Evolutionary conservation across 2,797 vertebrate genomes (phyloP), one percentile per base, ranked within the genome.

Genomic region (Cygnus olor): DNA sequence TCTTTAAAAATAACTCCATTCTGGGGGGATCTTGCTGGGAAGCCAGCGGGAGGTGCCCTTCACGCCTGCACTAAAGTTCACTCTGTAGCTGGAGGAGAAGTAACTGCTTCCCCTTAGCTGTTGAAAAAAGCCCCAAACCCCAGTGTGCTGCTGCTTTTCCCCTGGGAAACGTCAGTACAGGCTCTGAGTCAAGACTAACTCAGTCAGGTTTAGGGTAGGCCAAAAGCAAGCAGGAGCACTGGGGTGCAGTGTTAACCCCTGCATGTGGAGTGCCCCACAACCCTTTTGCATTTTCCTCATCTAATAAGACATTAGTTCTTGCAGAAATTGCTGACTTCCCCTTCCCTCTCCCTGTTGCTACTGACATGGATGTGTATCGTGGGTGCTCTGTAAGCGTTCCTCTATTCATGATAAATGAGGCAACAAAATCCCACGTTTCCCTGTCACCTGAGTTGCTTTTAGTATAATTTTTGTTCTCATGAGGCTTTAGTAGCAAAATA

Each of bases 1-100:
- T 6, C 12, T 53, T 82, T 17, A 40, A 19, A 65, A 72, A 11
- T 36, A 0, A 2, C 32, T 64, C 22, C 2, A 0, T 25, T 57
- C 42, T 74, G 57, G 51, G 17, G 53, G 61, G 38, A 8, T 30
- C 30, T 53, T 11, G 56, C 36, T 34, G 58, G 42, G 82, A 34
- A 32, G 34, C 3, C 53, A 70, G 65, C 65, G 63, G 63, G 79
- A 69, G 9, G 74, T 61, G 20, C 53, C 47, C 49, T 63, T 81
- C 2, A 1, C 25, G 58, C 61, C 38, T 64, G 42, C 2, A 5
- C 12, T 63, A 24, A 78, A 89, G 34, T 45, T 63, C 66, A 4
- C 32, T 9, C 49, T 38, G 40, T 38, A 60, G 4, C 27, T 44
- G 68, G 30, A 68, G 45, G 53, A 17, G 11, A 28, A 24, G 11